Evolutionary conservation across 2,888 invertebrate species (phyloP), one percentile per base, ranked within the genome.

Genomic region (Koerneria pararmatus): DNA sequence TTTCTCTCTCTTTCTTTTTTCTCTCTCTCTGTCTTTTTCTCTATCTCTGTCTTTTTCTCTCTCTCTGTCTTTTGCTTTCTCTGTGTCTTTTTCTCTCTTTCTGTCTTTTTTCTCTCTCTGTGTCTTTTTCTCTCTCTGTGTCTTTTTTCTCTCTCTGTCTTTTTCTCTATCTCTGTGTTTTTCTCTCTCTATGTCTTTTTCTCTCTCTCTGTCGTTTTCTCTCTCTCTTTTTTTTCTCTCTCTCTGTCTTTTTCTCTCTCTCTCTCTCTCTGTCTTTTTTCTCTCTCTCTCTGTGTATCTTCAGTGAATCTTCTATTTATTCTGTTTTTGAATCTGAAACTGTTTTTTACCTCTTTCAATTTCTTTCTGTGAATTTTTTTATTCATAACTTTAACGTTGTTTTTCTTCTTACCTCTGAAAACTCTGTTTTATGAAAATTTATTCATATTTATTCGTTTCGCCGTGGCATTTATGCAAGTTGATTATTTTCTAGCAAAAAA

Each of bases 1-100:
- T n/a, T n/a, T n/a, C n/a, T n/a, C n/a, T n/a, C n/a, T n/a, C n/a
- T n/a, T 22, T 22, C 27, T 57, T 8, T 29, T 8, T 57, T 6
- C 32, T 22, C 8, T 57, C 15, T 57, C 5, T 22, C 57, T n/a
- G 46, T 57, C 57, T 27, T 31, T 29, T 6, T 57, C 31, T 15
- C 31, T 29, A 11, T 6, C 8, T 22, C 57, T 8, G 15, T 34
- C 24, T 57, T 34, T 8, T 34, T 22, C 57, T 57, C 57, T 57
- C 57, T 8, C 31, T 32, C 31, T 57, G 15, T 29, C 57, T 32
- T 11, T 57, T 22, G 31, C 29, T 29, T 34, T 57, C 57, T 22
- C 57, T 32, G 31, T 57, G 31, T 57, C 57, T 57, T 15, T 53
- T 22, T 53, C 24, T 53, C 53, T 53, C 22, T 22, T 53, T 53